Percentiles rank a stretch among this genome's conserved stretches.
These are phyloP conservation scores for Notiomystis cincta DNA, from an alignment of 2,113 vertebrate species.

Conservation along the genomic window DNA sequence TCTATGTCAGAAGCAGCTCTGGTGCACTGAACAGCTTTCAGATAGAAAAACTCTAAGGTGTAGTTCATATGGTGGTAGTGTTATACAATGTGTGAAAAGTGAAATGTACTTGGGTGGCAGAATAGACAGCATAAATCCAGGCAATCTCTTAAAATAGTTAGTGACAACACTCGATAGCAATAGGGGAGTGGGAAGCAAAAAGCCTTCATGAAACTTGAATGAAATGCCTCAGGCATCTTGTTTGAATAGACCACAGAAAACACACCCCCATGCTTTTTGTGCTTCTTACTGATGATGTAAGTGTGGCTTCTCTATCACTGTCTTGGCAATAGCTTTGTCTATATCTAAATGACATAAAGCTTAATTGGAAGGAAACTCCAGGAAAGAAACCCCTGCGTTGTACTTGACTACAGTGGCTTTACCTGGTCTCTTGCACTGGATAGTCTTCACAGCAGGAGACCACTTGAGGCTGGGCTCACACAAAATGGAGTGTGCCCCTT, in stretches of 20 bases:
- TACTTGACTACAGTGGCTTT: background rate
- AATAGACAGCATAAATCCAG: background rate
- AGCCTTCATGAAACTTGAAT: background rate
- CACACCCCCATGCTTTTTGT: background rate
- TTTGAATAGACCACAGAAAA: background rate
- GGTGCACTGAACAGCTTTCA: background rate
- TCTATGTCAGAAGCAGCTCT: background rate
- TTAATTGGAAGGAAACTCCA: background rate
- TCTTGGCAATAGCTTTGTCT: background rate
- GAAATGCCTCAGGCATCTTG: background rate
- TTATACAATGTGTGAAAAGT: background rate
- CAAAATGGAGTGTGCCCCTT: slow-evolving; percentile 67
- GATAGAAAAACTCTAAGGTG: background rate
- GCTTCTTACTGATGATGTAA: background rate
- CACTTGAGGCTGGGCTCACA: slow-evolving; percentile 89
- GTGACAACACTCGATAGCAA: background rate
- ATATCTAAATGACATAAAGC: background rate
- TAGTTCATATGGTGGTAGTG: background rate
- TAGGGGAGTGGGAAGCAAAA: background rate
- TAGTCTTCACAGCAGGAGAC: slow-evolving; percentile 75
- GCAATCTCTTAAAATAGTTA: background rate
- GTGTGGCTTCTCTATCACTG: background rate
- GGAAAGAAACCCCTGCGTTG: background rate
- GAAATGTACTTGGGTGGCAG: background rate
- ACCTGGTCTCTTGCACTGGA: slow-evolving; percentile 77